Evolutionary conservation across 2,888 invertebrate species (phyloP).

Genomic region (Xestoiulus laeticollis): DNA sequence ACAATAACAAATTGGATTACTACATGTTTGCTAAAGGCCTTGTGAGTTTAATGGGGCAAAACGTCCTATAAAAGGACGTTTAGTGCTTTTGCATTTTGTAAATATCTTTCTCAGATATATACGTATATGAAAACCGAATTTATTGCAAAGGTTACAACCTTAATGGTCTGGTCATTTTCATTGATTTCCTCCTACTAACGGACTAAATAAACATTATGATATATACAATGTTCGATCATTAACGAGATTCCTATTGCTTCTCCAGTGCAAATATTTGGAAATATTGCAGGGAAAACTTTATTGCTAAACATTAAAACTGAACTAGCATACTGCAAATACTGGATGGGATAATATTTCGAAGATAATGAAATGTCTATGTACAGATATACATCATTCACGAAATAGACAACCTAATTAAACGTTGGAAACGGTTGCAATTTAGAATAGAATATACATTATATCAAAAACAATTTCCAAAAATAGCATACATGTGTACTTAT

Average conservation of each 20-base stretch:
- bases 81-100: constrained; percentile 33
- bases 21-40: not conserved
- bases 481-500: too few relatives aligned
- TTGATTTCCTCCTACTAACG: not conserved
- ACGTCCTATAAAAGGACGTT: constrained; percentile 16
- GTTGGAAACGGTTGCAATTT: too few relatives aligned
- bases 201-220: not conserved
- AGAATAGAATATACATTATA: too few relatives aligned
- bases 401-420: not conserved
- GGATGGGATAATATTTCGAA: not conserved
- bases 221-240: not conserved
- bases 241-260: not conserved
- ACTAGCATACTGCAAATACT: not conserved
- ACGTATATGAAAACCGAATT: not conserved
- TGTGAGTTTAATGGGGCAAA: not conserved
- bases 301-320: not conserved
- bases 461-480: too few relatives aligned
- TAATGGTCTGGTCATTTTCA: constrained; percentile 36
- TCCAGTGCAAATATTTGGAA: not conserved
- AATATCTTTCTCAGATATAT: not conserved
- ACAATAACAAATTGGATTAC: constrained; percentile 34
- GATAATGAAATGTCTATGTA: not conserved
- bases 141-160: not conserved
- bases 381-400: not conserved
- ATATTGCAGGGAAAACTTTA: not conserved